Base-by-base conservation (phyloP, 2,113 vertebrate species). In the Hepsetus odoe region DNA sequence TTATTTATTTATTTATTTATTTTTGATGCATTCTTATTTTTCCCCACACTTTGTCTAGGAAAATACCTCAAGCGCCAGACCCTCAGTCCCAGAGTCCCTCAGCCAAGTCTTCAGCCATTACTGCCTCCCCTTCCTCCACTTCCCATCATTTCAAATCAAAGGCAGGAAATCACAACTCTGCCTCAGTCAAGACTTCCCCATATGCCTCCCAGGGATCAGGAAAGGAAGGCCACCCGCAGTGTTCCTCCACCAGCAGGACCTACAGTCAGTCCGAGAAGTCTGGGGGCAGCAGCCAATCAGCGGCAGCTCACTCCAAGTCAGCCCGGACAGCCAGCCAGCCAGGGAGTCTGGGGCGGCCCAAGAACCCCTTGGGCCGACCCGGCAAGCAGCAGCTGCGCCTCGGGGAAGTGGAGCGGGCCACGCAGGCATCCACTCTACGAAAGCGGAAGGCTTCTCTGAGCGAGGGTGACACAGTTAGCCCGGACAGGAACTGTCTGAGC, bases 61-160 rank as follows among this genome's bases (percentile, higher is more conserved):
- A 95, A 92, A 96, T 97, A 88, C 96, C 96, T 91, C 95, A 96
- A 38, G 94, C 93, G 0, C 86, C 92, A 49, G 94, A 95, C 82
- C 89, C 87, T 83, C 93, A 83, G 13, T 82, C 85, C 78, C 79
- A 87, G 22, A 74, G 85, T 62, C 71, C 88, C 30, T 81, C 87
- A 20, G 68, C 85, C 66, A 90, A 86, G 80, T 78, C 86, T 66
- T 82, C 87, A 30, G 71, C 74, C 2, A 79, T 88, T 18, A 80
- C 84, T 0, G 76, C 86, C 11, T 82, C 89, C 40, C 79, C 89
- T 35, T 88, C 86, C 10, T 89, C 83, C 65, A 73, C 72, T 64
- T 84, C 84, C n/a, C 90, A 86, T 79, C 92, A 84, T 87, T 89
- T 91, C 1, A 91, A 91, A 30, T 68, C 90, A 68, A 90, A 88